phyloP scores from a whole-genome alignment of 2,888 invertebrate genomes.

The Xestia c-nigrum region DNA sequence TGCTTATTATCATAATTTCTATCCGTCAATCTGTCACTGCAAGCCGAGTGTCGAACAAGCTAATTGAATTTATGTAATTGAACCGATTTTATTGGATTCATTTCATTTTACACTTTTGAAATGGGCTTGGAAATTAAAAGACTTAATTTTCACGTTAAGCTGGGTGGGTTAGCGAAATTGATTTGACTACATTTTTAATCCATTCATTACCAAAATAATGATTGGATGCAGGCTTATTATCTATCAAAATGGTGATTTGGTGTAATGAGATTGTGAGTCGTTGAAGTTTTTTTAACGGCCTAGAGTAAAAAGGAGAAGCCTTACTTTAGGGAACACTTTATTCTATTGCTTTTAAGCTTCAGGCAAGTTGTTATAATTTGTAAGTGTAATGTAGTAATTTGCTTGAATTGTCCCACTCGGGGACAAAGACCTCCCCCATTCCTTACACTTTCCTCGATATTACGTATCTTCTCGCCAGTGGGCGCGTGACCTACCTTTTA shows the following conservation, averaged over 20 bases:
- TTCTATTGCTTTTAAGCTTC: not conserved
- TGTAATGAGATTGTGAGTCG: not conserved
- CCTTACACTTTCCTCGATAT: too few relatives aligned
- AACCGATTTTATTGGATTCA: slow-evolving; percentile 40
- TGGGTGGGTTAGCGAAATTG: not conserved
- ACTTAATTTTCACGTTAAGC: slow-evolving; percentile 8
- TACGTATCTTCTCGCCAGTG: too few relatives aligned
- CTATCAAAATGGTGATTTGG: not conserved
- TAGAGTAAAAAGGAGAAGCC: not conserved
- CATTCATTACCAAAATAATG: not conserved
- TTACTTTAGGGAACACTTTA: not conserved
- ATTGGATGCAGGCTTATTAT: not conserved
- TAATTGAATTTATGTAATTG: slow-evolving; percentile 54
- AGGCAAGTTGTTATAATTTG: not conserved
- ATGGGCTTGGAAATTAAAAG: slow-evolving; percentile 14
- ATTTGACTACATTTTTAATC: not conserved
- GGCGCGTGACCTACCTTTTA: not conserved
- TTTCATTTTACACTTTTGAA: slow-evolving; percentile 25
- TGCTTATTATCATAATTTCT: slow-evolving; percentile 44
- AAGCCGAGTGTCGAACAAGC: slow-evolving; percentile 42
- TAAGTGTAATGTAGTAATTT: too few relatives aligned
- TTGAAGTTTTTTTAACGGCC: not conserved
- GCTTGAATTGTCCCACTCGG: too few relatives aligned
- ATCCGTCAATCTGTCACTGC: slow-evolving; percentile 48
- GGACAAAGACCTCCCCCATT: too few relatives aligned